These are phyloP conservation scores for Jaculus jaculus DNA, from an alignment of 2,113 vertebrate genomes.

Conservation along the genomic window DNA sequence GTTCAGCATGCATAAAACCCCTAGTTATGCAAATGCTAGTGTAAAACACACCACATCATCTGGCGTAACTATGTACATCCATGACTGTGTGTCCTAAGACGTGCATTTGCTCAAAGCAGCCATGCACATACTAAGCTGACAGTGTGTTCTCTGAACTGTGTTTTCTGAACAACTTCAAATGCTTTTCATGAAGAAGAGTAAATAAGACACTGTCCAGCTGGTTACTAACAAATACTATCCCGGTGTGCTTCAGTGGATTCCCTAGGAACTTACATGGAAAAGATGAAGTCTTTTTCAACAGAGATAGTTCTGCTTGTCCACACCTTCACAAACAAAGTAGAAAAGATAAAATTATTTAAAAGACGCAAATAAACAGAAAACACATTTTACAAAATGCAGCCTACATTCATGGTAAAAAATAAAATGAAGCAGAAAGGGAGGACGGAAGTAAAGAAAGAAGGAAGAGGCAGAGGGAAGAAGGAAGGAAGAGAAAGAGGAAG, in stretches of 20 bases:
- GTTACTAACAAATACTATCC: neutral
- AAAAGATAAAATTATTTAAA: neutral
- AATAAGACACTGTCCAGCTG: neutral
- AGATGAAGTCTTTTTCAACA: neutral
- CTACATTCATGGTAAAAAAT: neutral
- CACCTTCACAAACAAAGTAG: neutral
- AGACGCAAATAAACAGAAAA: neutral
- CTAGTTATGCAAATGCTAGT: neutral
- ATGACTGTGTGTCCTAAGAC: neutral
- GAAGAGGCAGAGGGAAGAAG: too few species aligned
- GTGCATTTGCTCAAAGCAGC: neutral
- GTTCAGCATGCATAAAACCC: neutral
- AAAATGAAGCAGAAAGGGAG: neutral
- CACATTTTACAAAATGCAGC: neutral
- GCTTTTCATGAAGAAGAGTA: neutral
- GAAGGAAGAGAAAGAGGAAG: too few species aligned
- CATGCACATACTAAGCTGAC: too few species aligned
- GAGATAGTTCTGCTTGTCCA: neutral
- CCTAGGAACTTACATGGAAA: neutral
- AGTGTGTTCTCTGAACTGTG: neutral
- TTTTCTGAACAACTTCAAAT: neutral
- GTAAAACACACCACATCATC: neutral
- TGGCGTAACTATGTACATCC: neutral
- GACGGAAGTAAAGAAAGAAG: too few species aligned
- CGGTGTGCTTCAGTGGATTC: neutral